These are phyloP conservation scores for Cyclura pinguis DNA, from an alignment of 2,797 vertebrate genomes.

Conservation along the genomic window DNA sequence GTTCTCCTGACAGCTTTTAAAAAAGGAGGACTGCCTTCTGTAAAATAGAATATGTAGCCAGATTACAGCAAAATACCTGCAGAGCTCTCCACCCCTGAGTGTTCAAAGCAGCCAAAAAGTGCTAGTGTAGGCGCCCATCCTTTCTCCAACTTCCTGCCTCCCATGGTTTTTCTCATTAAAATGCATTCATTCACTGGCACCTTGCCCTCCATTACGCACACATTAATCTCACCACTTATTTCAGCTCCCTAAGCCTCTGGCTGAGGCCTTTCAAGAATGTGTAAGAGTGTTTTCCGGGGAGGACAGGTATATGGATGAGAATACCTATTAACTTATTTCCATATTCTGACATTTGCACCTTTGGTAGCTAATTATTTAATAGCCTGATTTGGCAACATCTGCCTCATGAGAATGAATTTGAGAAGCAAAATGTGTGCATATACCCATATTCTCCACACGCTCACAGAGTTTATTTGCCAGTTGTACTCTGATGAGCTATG, in stretches of 20 bases:
- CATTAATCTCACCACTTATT: slow-evolving; percentile 54
- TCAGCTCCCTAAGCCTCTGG: slow-evolving; percentile 53
- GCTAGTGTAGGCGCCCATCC: background rate
- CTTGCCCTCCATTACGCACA: background rate
- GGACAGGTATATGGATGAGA: slow-evolving; percentile 54
- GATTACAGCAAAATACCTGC: background rate
- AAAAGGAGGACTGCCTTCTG: background rate
- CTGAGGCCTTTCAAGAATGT: slow-evolving; percentile 40
- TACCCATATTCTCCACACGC: background rate
- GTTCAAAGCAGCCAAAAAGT: background rate
- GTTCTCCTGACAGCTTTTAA: background rate
- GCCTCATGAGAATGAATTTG: slow-evolving; percentile 49
- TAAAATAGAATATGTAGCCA: background rate
- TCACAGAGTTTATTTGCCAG: slow-evolving; percentile 55
- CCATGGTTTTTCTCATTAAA: slow-evolving; percentile 51
- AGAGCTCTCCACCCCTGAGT: background rate
- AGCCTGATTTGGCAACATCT: slow-evolving; percentile 36
- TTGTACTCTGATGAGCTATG: slow-evolving; percentile 54
- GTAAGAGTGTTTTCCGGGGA: slow-evolving; percentile 51
- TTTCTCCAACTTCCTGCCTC: background rate
- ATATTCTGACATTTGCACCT: slow-evolving; percentile 61
- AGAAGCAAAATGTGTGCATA: slow-evolving; percentile 43
- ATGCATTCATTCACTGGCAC: background rate
- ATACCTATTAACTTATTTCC: slow-evolving; percentile 54
- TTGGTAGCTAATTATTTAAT: slow-evolving; percentile 60